These are phyloP conservation scores for Acanthochromis polyacanthus DNA, from an alignment of 2,113 vertebrate genomes.

Conservation along the genomic window DNA sequence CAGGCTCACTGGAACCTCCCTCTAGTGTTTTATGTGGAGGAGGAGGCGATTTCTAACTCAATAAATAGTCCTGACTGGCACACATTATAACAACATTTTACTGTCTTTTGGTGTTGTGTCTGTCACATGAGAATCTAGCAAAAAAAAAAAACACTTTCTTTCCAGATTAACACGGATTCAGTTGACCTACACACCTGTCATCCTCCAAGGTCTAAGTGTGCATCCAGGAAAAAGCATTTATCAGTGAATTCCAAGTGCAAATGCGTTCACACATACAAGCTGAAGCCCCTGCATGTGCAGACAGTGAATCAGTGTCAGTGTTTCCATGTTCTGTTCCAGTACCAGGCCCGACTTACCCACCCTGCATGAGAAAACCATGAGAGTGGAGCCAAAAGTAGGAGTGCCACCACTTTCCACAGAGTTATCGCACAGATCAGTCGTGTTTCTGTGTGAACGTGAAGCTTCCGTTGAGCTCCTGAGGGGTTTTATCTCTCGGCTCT, in stretches of 20 bases:
- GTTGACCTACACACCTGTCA: conserved; percentile 11
- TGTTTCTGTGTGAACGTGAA: conserved; percentile 11
- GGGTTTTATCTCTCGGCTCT: conserved; percentile 31
- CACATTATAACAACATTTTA: not conserved
- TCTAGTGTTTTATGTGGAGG: conserved; percentile 69
- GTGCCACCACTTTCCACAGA: conserved; percentile 9
- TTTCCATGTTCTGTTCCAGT: conserved; percentile 71
- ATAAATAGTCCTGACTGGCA: conserved; percentile 37
- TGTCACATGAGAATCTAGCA: conserved; percentile 22
- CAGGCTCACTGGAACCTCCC: conserved; percentile 73
- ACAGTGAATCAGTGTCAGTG: conserved; percentile 48
- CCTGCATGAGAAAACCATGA: conserved; percentile 8
- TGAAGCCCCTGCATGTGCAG: conserved; percentile 15
- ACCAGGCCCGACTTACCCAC: conserved; percentile 24
- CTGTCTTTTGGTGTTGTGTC: not conserved
- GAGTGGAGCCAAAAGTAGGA: conserved; percentile 7
- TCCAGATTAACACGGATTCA: conserved; percentile 1
- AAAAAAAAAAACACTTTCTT: conserved; percentile 8
- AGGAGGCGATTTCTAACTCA: conserved; percentile 60
- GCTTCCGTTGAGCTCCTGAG: conserved; percentile 1
- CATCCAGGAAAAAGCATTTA: not conserved
- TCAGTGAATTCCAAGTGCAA: not conserved
- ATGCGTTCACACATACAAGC: not conserved
- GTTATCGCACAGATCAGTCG: conserved; percentile 2
- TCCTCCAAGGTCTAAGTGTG: not conserved